A percentile compares a stretch with the other conserved stretches of the same genome.
Evolutionary conservation across 2,888 invertebrate species (phyloP).

Genomic region (Cheilosia impressa): DNA sequence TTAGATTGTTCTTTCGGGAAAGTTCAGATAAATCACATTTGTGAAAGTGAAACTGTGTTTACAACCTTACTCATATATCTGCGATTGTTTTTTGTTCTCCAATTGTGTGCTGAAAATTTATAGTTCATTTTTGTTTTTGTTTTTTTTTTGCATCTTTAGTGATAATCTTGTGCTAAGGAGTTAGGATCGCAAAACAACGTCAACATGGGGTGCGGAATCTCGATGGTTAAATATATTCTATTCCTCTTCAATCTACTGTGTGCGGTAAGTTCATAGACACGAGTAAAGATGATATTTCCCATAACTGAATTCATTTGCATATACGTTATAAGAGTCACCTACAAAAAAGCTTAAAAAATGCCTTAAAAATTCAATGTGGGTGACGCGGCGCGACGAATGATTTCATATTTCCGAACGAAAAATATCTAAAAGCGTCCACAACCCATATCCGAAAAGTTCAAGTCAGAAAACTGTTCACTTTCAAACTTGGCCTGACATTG

Average conservation of each 20-base stretch:
- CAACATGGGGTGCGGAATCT: constrained; percentile 90
- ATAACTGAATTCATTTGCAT: not conserved
- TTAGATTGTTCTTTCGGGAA: constrained; percentile 41
- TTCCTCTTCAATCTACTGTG: constrained; percentile 92
- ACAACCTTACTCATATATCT: constrained; percentile 3
- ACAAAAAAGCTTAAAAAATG: constrained; percentile 15
- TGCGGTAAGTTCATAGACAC: constrained; percentile 87
- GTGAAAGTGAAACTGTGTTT: constrained; percentile 49
- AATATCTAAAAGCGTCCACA: constrained; percentile 24
- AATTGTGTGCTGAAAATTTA: constrained; percentile 19
- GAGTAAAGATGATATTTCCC: constrained; percentile 2
- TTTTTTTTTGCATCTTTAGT: constrained; percentile 27
- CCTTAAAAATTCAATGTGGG: constrained; percentile 18
- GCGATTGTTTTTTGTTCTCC: constrained; percentile 22
- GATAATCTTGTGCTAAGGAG: constrained; percentile 20
- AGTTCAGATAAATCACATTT: constrained; percentile 29
- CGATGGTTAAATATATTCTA: constrained; percentile 92
- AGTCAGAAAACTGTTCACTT: constrained; percentile 4
- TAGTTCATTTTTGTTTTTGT: constrained; percentile 32
- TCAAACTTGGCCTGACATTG: not conserved
- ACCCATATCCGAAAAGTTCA: not conserved
- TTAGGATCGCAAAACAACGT: not conserved
- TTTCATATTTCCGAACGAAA: constrained; percentile 54
- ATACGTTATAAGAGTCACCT: not conserved
- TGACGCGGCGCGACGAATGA: constrained; percentile 38